Conservation (phyloP, 53 echinoderm and acorn worm species). For the Zoroaster sp. region DNA sequence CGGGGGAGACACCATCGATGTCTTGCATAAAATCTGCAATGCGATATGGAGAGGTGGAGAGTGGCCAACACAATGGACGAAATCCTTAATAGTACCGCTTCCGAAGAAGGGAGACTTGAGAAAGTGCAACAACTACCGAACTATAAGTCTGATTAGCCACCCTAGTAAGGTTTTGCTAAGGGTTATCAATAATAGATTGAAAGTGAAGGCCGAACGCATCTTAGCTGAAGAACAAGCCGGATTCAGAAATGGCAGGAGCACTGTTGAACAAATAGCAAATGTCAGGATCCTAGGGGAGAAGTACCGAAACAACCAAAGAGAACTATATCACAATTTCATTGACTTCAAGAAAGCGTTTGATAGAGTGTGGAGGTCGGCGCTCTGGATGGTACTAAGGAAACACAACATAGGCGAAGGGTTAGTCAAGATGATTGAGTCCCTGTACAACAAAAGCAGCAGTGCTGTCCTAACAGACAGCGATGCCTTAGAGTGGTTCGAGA, state of each 20-base stretch:
- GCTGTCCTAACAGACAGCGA: neutral
- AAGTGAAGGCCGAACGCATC: slow-evolving; percentile 4
- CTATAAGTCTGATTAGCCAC: slow-evolving; percentile 44
- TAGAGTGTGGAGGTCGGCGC: neutral
- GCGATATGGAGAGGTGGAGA: no score
- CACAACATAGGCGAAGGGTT: neutral
- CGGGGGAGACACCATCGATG: neutral
- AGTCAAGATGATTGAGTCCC: neutral
- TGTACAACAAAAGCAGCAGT: neutral
- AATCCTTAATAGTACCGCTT: slow-evolving; percentile 32
- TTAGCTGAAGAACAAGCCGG: slow-evolving; percentile 53
- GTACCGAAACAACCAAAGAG: neutral
- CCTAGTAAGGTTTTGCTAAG: slow-evolving; percentile 21
- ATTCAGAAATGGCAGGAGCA: neutral
- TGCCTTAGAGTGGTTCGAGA: neutral
- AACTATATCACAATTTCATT: no score
- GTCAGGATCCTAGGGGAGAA: neutral
- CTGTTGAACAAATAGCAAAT: slow-evolving; percentile 12
- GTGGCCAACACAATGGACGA: slow-evolving; percentile 50
- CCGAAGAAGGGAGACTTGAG: slow-evolving; percentile 36
- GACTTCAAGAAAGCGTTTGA: no score
- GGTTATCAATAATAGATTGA: slow-evolving; percentile 5
- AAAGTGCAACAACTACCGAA: slow-evolving; percentile 30
- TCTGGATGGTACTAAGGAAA: neutral
- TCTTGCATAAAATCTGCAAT: no score